phyloP scores from a whole-genome alignment of 2,888 invertebrate species.

The Sabatieria punctata region DNA sequence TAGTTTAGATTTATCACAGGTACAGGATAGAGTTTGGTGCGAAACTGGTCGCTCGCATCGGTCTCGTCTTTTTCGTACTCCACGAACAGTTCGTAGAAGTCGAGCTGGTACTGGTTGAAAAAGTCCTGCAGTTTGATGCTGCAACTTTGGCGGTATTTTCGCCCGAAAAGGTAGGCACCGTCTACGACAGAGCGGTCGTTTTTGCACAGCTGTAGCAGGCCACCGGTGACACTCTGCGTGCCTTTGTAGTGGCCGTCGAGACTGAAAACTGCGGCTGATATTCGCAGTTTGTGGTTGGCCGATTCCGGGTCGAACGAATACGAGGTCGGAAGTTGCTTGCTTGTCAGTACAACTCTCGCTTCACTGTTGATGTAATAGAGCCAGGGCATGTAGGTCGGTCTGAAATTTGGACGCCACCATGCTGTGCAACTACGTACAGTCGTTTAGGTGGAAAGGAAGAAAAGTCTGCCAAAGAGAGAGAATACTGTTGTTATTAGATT shows the following conservation, averaged over 20 bases:
- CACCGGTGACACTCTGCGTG: slow-evolving; percentile 20
- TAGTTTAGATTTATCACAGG: slow-evolving; percentile 43
- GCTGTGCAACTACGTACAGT: no score
- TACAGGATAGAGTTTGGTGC: slow-evolving; percentile 39
- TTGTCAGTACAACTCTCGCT: slow-evolving; percentile 19
- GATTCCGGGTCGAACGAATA: slow-evolving; percentile 24
- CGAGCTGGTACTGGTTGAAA: slow-evolving; percentile 8
- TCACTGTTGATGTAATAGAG: slow-evolving; percentile 16
- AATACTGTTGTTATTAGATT: no score
- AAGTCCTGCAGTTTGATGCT: slow-evolving; percentile 12
- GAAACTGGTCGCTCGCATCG: slow-evolving; percentile 26
- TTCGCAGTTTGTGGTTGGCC: slow-evolving; percentile 17
- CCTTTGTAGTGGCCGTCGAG: slow-evolving; percentile 34
- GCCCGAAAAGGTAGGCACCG: slow-evolving; percentile 34
- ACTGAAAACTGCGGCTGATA: slow-evolving; percentile 26
- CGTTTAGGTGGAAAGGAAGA: no score
- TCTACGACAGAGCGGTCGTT: slow-evolving; percentile 22
- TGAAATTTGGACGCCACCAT: no score
- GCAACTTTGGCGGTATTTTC: slow-evolving; percentile 23
- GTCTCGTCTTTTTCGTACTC: slow-evolving; percentile 27
- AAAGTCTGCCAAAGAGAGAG: no score
- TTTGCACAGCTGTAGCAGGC: slow-evolving; percentile 33
- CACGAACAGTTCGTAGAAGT: slow-evolving; percentile 43
- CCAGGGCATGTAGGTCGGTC: slow-evolving; percentile 19
- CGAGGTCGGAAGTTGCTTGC: slow-evolving; percentile 17